Evolutionary conservation across 1,140 invertebrate genomes (phyloP), one percentile per base, ranked within the genome.

Genomic region (Lepidurus arcticus): DNA sequence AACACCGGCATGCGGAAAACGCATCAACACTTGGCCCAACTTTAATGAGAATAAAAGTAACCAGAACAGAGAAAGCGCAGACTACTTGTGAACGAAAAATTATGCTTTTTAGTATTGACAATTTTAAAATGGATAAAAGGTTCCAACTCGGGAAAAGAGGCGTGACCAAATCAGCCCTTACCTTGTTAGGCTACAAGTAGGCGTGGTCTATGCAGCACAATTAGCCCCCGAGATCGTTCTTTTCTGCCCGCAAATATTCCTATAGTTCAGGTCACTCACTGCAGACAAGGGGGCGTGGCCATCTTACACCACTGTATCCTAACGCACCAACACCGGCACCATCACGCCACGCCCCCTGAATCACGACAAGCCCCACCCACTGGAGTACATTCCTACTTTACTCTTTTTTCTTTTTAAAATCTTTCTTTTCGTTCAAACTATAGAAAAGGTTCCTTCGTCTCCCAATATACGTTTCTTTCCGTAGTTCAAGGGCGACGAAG

Each of bases 201-300:
- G 65, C 75, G 75, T 47, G 44, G 9, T 26, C n/a, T 24, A 47
- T 45, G 75, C 75, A 42, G 21, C 75, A 76, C 44, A 76, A 76
- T 47, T 26, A 8, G 26, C 34, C 26, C 44, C 75, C 21, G 5
- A 1, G 26, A 47, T 9, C 24, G 34, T 42, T 34, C 24, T 65
- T 34, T 10, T 42, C 65, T 45, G 10, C 34, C 1, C 21, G 24
- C 75, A 10, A 76, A 45, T 26, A 24, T 11, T 45, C 75, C 75
- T 24, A 45, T 34, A 45, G 34, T 65, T 10, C 26, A 42, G 8
- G 21, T 7, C 26, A 10, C 26, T 76, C 75, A 45, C 75, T 26
- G 44, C 24, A 65, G 75, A 45, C 24, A 45, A 45, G 65, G 44
- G 44, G 75, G 21, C 24, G 75, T 76, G 24, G 34, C 75, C 34